Base-by-base conservation (phyloP, 2,888 invertebrate genomes). In the Athripsodes cinereus region DNA sequence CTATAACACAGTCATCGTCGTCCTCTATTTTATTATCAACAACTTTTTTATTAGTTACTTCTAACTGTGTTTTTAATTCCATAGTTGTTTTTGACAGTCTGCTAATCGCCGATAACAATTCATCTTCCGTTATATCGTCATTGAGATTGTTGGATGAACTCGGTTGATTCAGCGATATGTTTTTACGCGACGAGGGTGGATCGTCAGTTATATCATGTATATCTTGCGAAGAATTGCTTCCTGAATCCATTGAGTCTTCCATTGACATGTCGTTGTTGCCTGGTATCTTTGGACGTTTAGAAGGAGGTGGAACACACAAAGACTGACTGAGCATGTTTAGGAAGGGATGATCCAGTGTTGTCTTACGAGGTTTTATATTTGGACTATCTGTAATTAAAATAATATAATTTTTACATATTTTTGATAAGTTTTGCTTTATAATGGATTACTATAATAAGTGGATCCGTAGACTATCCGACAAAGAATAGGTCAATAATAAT, bases 351-450 rank as follows among this genome's bases (percentile, higher is more conserved):
- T 73, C 74, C 62, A 78, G 74, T 1, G 71, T 53, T 0, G 78
- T 69, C 34, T 75, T 76, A 0, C 78, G 67, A 0, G 76, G 77
- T 58, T 75, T 75, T 44, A 78, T 78, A 67, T 78, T 78, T n/a
- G 76, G 72, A 1, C 52, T 54, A 2, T 34, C 61, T 61, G 55
- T 13, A 53, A 55, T 34, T 46, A 20, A 46, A 22, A 21, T 2
- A 48, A 47, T 47, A 10, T 10, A 26, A 26, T 26, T 26, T 26
- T n/a, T n/a, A n/a, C n/a, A n/a, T n/a, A n/a, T n/a, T n/a, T n/a
- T n/a, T n/a, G n/a, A n/a, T n/a, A n/a, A n/a, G n/a, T n/a, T n/a
- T n/a, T n/a, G n/a, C n/a, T n/a, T n/a, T n/a, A n/a, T n/a, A n/a
- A n/a, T n/a, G n/a, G n/a, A n/a, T n/a, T n/a, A n/a, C n/a, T n/a